Percentiles rank a stretch among this genome's conserved stretches.
Conservation (phyloP, 2,888 invertebrate species). For the Caradrina kadenii region DNA sequence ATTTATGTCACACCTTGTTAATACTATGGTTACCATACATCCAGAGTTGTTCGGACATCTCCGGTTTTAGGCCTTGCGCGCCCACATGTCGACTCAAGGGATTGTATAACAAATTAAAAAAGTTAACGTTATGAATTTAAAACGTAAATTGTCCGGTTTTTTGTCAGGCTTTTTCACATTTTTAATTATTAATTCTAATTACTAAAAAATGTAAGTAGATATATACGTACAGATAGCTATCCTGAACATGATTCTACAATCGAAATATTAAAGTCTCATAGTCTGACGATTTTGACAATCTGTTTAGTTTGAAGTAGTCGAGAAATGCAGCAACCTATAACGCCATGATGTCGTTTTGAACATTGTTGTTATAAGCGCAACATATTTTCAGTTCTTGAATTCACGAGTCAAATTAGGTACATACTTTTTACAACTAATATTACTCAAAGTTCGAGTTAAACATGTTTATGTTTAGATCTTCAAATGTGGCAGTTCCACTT, state of each 20-base stretch:
- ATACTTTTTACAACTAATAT: constrained; percentile 53
- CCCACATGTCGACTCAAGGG: background rate
- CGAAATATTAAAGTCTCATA: constrained; percentile 56
- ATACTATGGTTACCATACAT: background rate
- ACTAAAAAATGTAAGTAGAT: constrained; percentile 7
- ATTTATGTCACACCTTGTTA: constrained; percentile 17
- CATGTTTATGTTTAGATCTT: constrained; percentile 97
- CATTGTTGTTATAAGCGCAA: constrained; percentile 22
- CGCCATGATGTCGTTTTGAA: constrained; percentile 22
- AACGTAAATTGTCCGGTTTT: background rate
- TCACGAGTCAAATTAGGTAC: constrained; percentile 49
- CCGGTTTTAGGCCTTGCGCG: background rate
- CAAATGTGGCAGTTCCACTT: constrained; percentile 95
- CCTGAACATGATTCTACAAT: constrained; percentile 34
- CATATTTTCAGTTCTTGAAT: constrained; percentile 25
- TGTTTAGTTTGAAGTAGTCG: constrained; percentile 41
- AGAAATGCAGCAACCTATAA: constrained; percentile 45
- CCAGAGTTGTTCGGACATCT: background rate
- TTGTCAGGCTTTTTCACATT: background rate
- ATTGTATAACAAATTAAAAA: too few species aligned
- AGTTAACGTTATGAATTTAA: too few species aligned
- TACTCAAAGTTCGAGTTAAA: constrained; percentile 93
- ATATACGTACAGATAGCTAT: background rate
- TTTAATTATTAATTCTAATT: background rate
- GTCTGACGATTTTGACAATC: constrained; percentile 34